Evolutionary conservation across 2,888 invertebrate genomes (phyloP).

Genomic region (Allophyes oxyacanthae): DNA sequence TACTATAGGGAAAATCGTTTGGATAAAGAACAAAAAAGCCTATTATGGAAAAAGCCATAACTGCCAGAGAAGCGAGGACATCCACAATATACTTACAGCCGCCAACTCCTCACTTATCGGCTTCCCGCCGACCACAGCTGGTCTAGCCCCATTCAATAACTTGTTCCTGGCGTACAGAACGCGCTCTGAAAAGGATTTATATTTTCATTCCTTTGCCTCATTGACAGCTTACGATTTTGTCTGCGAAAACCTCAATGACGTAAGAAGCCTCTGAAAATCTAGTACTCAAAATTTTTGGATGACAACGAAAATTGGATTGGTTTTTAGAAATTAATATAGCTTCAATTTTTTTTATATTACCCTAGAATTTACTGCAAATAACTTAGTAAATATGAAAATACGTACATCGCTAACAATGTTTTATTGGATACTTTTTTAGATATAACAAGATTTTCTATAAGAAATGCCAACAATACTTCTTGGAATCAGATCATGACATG

Average conservation of each 20-base stretch:
- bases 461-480: too few species aligned
- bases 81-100: constrained; percentile 83
- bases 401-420: background rate
- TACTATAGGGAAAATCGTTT: too few species aligned
- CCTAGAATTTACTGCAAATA: background rate
- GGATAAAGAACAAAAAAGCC: background rate
- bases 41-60: constrained; percentile 2
- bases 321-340: background rate
- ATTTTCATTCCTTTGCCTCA: constrained; percentile 47
- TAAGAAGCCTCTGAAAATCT: too few species aligned
- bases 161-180: constrained; percentile 90
- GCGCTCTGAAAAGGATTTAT: constrained; percentile 85
- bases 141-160: constrained; percentile 80
- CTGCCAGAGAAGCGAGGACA: constrained; percentile 16
- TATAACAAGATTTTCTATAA: too few species aligned
- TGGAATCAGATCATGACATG: too few species aligned
- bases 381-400: background rate
- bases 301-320: background rate
- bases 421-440: background rate
- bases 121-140: constrained; percentile 90
- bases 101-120: constrained; percentile 91
- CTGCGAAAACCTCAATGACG: too few species aligned
- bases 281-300: background rate
- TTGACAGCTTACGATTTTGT: constrained; percentile 37
- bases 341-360: background rate